Conservation (phyloP, 2,113 vertebrate species). For the Paedocypris sp. region DNA sequence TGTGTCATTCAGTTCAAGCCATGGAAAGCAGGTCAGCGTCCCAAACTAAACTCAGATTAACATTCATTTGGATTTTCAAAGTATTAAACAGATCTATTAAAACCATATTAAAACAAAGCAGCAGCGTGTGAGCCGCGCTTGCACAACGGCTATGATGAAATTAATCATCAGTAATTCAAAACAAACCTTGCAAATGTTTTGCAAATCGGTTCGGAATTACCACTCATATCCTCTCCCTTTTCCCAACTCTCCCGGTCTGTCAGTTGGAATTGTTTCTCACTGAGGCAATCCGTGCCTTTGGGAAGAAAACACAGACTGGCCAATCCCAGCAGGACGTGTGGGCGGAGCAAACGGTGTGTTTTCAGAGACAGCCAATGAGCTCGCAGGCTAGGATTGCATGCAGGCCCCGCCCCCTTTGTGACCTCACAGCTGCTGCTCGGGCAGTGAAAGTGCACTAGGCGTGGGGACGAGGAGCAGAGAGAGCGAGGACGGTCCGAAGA, state of each 20-base stretch:
- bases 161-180: too few relatives aligned
- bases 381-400: constrained; percentile 45
- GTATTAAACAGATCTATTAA: too few relatives aligned
- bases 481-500: constrained; percentile 4
- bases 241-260: constrained; percentile 31
- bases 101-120: too few relatives aligned
- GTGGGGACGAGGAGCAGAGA: background rate
- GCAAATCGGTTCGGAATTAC: too few relatives aligned
- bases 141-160: too few relatives aligned
- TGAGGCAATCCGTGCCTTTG: constrained; percentile 53
- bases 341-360: constrained; percentile 30
- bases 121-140: too few relatives aligned
- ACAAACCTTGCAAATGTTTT: too few relatives aligned
- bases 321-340: constrained; percentile 44
- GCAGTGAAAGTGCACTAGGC: constrained; percentile 17
- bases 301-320: constrained; percentile 38
- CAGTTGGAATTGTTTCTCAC: constrained; percentile 49
- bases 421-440: constrained; percentile 39
- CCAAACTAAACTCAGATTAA: background rate
- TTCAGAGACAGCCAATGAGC: background rate
- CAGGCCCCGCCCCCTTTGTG: constrained; percentile 43
- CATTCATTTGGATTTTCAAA: background rate
- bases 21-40: background rate
- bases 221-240: constrained; percentile 26
- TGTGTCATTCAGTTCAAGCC: background rate